Conservation (phyloP, 2,113 vertebrate genomes). For the Halichoerus grypus region DNA sequence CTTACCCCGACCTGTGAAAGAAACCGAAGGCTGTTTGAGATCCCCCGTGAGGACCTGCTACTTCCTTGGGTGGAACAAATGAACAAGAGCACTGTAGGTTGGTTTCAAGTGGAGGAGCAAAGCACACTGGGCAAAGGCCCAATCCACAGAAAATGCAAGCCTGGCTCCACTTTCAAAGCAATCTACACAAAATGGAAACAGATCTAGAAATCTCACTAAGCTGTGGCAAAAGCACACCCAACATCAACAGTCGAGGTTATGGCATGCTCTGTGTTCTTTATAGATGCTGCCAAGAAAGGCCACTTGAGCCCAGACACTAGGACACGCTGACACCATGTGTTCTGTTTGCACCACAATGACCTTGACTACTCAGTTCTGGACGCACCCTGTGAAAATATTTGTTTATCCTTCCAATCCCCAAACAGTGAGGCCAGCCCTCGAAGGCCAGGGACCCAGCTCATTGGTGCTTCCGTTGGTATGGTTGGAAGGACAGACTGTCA, state of each 20-base stretch:
- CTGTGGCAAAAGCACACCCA: constrained; percentile 34
- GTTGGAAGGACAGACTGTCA: not conserved
- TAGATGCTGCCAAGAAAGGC: constrained; percentile 80
- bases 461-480: not conserved
- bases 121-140: constrained; percentile 51
- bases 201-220: constrained; percentile 55
- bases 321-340: constrained; percentile 76
- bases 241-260: constrained; percentile 39
- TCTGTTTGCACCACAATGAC: constrained; percentile 79
- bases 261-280: constrained; percentile 68
- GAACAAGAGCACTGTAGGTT: constrained; percentile 47
- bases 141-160: constrained; percentile 55
- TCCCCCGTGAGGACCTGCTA: not conserved
- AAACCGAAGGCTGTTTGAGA: not conserved
- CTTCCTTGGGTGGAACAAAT: constrained; percentile 46
- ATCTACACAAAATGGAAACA: constrained; percentile 65
- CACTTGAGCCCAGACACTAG: constrained; percentile 71
- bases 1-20: not conserved
- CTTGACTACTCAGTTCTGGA: constrained; percentile 79
- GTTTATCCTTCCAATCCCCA: constrained; percentile 74
- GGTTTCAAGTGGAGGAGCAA: constrained; percentile 53
- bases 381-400: constrained; percentile 84
- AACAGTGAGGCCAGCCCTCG: constrained; percentile 57
- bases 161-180: constrained; percentile 65
- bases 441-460: not conserved